Evolutionary conservation across 2,113 vertebrate species (phyloP).

Genomic region (Marmota flaviventris): DNA sequence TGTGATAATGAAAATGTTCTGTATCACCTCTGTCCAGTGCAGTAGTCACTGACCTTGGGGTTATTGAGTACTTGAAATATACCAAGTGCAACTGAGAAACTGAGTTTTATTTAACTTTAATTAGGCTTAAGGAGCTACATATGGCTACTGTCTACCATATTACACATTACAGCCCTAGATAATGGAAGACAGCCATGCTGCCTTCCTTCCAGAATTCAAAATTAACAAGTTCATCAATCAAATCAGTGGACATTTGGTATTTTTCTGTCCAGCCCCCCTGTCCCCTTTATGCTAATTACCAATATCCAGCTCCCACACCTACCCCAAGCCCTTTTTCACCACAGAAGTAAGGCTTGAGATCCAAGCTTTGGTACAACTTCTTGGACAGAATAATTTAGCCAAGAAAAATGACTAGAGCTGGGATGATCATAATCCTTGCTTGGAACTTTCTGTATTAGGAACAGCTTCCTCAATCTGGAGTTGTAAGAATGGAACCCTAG

Average conservation of each 20-base stretch:
- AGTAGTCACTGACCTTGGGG: neutral
- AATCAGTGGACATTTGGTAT: neutral
- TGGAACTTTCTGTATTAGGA: conserved; percentile 16
- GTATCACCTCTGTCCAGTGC: neutral
- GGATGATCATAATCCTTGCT: neutral
- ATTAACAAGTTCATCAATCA: neutral
- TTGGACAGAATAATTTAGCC: neutral
- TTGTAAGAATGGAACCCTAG: neutral
- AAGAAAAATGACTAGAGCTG: neutral
- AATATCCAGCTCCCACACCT: neutral
- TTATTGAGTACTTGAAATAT: neutral
- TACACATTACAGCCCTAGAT: neutral
- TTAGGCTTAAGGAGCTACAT: neutral
- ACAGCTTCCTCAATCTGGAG: neutral
- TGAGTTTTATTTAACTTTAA: conserved; percentile 22
- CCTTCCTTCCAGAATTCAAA: neutral
- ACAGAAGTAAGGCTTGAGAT: neutral
- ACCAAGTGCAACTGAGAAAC: neutral
- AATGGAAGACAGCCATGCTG: neutral
- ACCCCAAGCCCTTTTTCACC: neutral
- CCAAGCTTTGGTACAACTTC: neutral
- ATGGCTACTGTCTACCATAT: neutral
- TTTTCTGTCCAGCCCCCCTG: neutral
- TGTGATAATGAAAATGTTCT: neutral
- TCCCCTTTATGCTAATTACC: neutral